A percentile compares a stretch with the other conserved stretches of the same genome.
These are phyloP conservation scores for Alviniconcha strummeri DNA, from an alignment of 2,888 invertebrate species.

Conservation along the genomic window DNA sequence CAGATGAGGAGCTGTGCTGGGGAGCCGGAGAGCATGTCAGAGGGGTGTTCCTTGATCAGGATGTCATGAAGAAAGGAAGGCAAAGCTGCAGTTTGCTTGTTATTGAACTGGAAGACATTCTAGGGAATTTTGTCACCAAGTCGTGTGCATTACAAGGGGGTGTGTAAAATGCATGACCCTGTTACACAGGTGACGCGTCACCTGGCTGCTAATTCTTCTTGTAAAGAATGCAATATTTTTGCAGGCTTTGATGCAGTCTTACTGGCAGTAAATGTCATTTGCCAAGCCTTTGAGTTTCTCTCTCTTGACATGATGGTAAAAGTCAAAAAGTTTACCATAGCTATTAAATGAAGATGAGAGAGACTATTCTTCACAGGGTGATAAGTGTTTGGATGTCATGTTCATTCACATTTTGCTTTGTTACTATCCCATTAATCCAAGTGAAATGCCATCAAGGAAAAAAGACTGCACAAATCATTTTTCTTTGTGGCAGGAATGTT, in stretches of 20 bases:
- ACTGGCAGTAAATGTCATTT: neutral
- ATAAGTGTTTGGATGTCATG: too few species aligned
- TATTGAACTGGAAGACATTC: constrained; percentile 24
- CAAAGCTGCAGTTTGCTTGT: neutral
- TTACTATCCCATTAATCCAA: too few species aligned
- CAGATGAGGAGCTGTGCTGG: constrained; percentile 1
- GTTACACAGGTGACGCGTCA: neutral
- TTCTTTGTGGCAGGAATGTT: too few species aligned
- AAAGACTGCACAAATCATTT: too few species aligned
- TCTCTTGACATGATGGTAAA: too few species aligned
- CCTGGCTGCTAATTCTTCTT: too few species aligned
- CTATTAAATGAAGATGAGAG: too few species aligned
- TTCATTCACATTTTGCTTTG: too few species aligned
- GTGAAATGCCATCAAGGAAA: too few species aligned
- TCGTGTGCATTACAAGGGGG: neutral
- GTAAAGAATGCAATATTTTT: neutral
- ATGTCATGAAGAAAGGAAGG: neutral
- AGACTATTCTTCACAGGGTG: too few species aligned
- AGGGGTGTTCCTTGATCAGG: neutral
- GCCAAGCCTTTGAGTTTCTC: too few species aligned
- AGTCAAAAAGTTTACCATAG: too few species aligned
- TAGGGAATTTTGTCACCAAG: constrained; percentile 6
- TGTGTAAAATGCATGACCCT: neutral
- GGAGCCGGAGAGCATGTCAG: neutral
- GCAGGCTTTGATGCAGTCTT: neutral